These are phyloP conservation scores for Pogonophryne albipinna DNA, from an alignment of 2,797 vertebrate species.

Conservation along the genomic window DNA sequence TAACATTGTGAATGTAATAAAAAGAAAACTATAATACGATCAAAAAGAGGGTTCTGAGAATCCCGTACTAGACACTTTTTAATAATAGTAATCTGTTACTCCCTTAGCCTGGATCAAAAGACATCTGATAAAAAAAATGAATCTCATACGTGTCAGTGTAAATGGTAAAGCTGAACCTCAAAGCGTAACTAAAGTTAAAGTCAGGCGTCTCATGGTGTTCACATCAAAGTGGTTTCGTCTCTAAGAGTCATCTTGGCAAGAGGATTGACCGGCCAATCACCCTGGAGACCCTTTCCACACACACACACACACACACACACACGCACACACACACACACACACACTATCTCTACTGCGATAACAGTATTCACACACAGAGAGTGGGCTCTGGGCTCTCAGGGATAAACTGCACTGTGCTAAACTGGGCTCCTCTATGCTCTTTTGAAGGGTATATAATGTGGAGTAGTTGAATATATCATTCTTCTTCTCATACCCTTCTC, in stretches of 20 bases:
- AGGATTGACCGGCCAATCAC: slow-evolving; percentile 56
- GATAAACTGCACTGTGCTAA: slow-evolving; percentile 46
- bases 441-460: slow-evolving; percentile 41
- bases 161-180: slow-evolving; percentile 23
- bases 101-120: background rate
- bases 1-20: slow-evolving; percentile 8
- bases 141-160: background rate
- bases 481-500: slow-evolving; percentile 28
- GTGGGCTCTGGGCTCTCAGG: slow-evolving; percentile 39
- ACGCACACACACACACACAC: background rate
- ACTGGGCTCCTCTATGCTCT: slow-evolving; percentile 34
- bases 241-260: slow-evolving; percentile 54
- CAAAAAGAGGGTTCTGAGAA: background rate
- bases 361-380: slow-evolving; percentile 43
- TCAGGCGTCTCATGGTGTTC: background rate
- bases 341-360: slow-evolving; percentile 42
- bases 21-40: background rate
- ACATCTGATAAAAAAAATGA: slow-evolving; percentile 4
- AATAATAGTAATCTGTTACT: background rate
- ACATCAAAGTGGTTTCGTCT: slow-evolving; percentile 10
- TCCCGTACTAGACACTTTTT: background rate
- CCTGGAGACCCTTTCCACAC: slow-evolving; percentile 18
- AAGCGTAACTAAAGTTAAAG: slow-evolving; percentile 18
- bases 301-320: background rate
- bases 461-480: slow-evolving; percentile 46